These are phyloP conservation scores for Sinonovacula constricta DNA, from an alignment of 1,140 invertebrate species.

Conservation along the genomic window DNA sequence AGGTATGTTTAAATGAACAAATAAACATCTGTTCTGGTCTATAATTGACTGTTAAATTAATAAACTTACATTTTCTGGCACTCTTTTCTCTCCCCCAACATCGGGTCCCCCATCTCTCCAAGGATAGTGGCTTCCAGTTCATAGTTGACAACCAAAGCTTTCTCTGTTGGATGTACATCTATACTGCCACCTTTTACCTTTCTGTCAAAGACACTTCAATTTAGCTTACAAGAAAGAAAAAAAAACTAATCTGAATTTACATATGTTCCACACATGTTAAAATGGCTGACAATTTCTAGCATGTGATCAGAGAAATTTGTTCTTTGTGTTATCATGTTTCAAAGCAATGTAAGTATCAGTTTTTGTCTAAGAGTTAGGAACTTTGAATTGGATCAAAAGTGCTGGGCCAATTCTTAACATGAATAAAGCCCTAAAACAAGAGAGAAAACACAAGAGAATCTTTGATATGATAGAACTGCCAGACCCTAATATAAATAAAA, in stretches of 20 bases:
- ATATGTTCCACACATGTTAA: not conserved
- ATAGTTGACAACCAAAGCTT: constrained; percentile 94
- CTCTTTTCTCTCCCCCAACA: constrained; percentile 92
- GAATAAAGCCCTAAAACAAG: too few relatives aligned
- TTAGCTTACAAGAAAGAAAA: not conserved
- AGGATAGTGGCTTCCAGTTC: constrained; percentile 92
- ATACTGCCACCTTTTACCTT: constrained; percentile 90
- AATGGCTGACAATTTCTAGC: not conserved
- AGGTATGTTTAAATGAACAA: too few relatives aligned
- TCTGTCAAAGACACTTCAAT: constrained; percentile 77
- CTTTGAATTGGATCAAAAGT: too few relatives aligned
- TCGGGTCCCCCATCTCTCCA: constrained; percentile 89
- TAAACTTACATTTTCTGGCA: constrained; percentile 80
- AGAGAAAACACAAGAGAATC: too few relatives aligned
- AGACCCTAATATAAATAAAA: too few relatives aligned
- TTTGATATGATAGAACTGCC: too few relatives aligned
- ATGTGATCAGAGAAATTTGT: too few relatives aligned
- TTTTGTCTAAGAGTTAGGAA: too few relatives aligned
- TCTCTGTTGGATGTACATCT: constrained; percentile 94
- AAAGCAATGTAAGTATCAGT: too few relatives aligned
- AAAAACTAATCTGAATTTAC: constrained; percentile 8
- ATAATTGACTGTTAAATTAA: not conserved
- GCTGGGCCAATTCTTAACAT: too few relatives aligned
- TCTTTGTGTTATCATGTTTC: too few relatives aligned
- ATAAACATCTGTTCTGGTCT: too few relatives aligned